A percentile compares a stretch with the other conserved stretches of the same genome.
phyloP scores from a whole-genome alignment of 2,888 invertebrate species.

The Parochlus steinenii region DNA sequence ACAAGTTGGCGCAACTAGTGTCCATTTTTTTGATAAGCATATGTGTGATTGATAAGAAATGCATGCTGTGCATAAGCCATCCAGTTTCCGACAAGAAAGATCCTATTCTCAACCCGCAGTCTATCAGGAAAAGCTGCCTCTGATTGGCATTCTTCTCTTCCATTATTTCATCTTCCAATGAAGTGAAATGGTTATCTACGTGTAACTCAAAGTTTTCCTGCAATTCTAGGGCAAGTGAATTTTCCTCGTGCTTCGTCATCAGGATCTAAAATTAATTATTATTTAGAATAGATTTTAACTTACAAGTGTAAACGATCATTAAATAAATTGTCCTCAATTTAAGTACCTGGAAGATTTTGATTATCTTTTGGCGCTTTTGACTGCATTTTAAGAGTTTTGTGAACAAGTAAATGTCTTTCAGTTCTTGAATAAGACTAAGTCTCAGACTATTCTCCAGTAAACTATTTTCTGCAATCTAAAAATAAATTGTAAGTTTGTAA shows the following conservation, averaged over 20 bases:
- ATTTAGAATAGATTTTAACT: too few species aligned
- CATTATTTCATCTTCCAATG: slow-evolving; percentile 1
- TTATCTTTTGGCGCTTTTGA: too few species aligned
- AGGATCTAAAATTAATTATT: slow-evolving; percentile 11
- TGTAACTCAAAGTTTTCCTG: slow-evolving; percentile 11
- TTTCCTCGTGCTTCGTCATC: slow-evolving; percentile 10
- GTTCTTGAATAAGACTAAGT: too few species aligned
- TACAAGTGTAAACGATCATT: too few species aligned
- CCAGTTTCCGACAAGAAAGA: slow-evolving; percentile 79
- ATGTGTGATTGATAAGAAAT: slow-evolving; percentile 50
- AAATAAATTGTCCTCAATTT: too few species aligned
- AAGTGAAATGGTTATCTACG: neutral
- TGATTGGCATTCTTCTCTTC: slow-evolving; percentile 14
- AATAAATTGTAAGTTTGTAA: too few species aligned
- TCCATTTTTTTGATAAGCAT: slow-evolving; percentile 41
- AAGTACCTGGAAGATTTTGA: too few species aligned
- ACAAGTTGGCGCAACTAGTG: slow-evolving; percentile 38
- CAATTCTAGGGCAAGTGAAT: slow-evolving; percentile 16
- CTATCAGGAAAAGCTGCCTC: slow-evolving; percentile 16
- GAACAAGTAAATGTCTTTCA: too few species aligned
- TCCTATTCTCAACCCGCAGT: slow-evolving; percentile 34
- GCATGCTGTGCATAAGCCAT: slow-evolving; percentile 64
- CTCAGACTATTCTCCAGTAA: too few species aligned
- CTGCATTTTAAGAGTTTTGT: too few species aligned
- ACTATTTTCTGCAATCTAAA: too few species aligned